Base-by-base conservation (phyloP, 2,113 vertebrate species). In the Thunnus maccoyii region DNA sequence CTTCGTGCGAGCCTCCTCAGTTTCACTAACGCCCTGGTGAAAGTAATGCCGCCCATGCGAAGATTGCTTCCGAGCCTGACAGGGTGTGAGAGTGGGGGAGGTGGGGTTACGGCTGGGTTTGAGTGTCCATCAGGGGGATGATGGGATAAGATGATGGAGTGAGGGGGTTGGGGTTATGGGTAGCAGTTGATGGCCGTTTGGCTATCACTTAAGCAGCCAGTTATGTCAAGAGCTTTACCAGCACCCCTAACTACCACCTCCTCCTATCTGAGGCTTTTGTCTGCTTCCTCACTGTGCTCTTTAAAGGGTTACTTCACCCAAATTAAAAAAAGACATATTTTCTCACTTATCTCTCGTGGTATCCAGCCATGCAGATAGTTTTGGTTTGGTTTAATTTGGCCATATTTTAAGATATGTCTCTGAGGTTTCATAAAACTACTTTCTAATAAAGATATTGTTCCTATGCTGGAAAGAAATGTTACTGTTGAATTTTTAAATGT, bases 91-190 rank as follows among this genome's bases (percentile, higher is more conserved):
- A 41, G 74, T 54, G 78, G 83, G 76, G 85, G 81, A 76, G 84
- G 66, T 74, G 66, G 63, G 83, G 65, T 81, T 76, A 88, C 17
- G 18, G 27, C 70, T 51, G 60, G 70, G 70, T 76, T 86, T 64
- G 56, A 75, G 71, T 72, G 84, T 90, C 85, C 76, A 80, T 89
- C 88, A 82, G 60, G 30, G 69, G 76, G 44, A 86, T 80, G 75
- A 88, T 72, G 74, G 70, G 20, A 70, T 62, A 18, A 70, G 46
- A 68, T 5, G 11, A 63, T 55, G 11, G 50, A 63, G 58, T 4
- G 48, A 67, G 66, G 79, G 63, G 32, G 50, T 47, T 18, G 48
- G 22, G 56, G 32, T 88, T 82, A 76, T 58, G 72, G 62, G 15
- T 82, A 62, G 77, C 12, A 58, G 27, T 52, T 71, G 55, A 76